Evolutionary conservation across 2,113 vertebrate species (phyloP), one percentile per base, ranked within the genome.

Genomic region (Syrrhaptes paradoxus): DNA sequence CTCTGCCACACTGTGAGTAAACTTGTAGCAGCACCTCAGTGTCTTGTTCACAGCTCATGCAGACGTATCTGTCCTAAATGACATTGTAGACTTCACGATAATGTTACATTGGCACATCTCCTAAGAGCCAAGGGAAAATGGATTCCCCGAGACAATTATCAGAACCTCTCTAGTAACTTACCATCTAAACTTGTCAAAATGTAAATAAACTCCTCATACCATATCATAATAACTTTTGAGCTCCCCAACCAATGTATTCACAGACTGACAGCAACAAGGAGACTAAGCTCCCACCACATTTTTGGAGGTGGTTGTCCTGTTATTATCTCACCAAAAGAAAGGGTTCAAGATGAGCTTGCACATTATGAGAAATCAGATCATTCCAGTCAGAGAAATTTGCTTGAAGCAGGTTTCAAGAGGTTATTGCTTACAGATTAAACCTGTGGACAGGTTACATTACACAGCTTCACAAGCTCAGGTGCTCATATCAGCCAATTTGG

Each of bases 121-220:
- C 32, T 43, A 55, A 32, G 19, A 80, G 46, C 41, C 57, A 29
- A 34, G 36, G 80, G 17, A 71, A 55, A 82, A 55, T 20, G 80
- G 28, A 43, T 59, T 63, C 9, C 28, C 17, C 25, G 3, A 6
- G 25, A 31, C 0, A 0, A 52, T n/a, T 21, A 58, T 20, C 41
- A 45, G 51, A 74, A 80, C 9, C 32, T 38, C 63, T 67, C 73
- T 24, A 46, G 51, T 61, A 70, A 51, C 32, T 45, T 1, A 7
- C 16, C 59, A 48, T 38, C 25, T 72, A 49, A 58, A 32, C 31
- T 17, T 67, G 38, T 21, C 59, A 94, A 73, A 58, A 81, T 5
- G 9, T 51, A 84, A 89, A 38, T 19, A 5, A 45, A 70, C 36
- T 25, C 22, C 74, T 86, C 63, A 46, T 55, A 71, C 26, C 24